Percentiles rank a stretch among this genome's conserved stretches.
Conservation (phyloP, 2,113 vertebrate genomes). For the Loxodonta africana region DNA sequence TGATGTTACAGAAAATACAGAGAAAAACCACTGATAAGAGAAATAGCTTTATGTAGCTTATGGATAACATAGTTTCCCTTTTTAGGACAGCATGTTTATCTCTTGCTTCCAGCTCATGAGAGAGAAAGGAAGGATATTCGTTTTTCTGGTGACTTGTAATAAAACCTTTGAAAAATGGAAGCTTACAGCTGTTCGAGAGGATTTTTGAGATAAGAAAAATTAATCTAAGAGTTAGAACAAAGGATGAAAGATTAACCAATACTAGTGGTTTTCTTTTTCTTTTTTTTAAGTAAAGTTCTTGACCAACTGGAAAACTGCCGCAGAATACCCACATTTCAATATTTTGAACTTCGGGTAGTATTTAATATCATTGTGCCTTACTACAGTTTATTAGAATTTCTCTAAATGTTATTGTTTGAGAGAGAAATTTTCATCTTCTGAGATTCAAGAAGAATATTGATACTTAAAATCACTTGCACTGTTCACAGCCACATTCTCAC, state of each 20-base stretch:
- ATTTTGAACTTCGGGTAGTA: slow-evolving; percentile 25
- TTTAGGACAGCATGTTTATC: neutral
- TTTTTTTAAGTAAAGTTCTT: neutral
- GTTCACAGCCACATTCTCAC: neutral
- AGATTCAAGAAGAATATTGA: slow-evolving; percentile 29
- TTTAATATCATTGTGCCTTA: neutral
- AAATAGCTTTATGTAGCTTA: neutral
- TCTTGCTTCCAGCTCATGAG: neutral
- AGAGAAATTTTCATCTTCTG: slow-evolving; percentile 15
- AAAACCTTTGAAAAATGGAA: slow-evolving; percentile 65
- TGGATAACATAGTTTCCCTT: slow-evolving; percentile 5
- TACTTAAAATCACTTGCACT: neutral
- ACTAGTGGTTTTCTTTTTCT: neutral
- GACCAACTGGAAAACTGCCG: slow-evolving; percentile 37
- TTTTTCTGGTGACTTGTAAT: slow-evolving; percentile 57
- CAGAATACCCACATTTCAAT: slow-evolving; percentile 36
- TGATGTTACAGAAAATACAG: neutral
- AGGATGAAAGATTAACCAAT: slow-evolving; percentile 32
- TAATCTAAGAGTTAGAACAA: slow-evolving; percentile 66
- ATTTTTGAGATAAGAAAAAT: slow-evolving; percentile 65
- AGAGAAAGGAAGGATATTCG: neutral
- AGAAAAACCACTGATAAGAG: neutral
- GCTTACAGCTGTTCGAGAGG: neutral
- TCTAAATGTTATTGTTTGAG: neutral
- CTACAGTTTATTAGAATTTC: slow-evolving; percentile 21